Percentiles rank a stretch among this genome's conserved stretches.
These are phyloP conservation scores for Quadroppia sp. DNA, from an alignment of 2,888 invertebrate species.

Conservation along the genomic window DNA sequence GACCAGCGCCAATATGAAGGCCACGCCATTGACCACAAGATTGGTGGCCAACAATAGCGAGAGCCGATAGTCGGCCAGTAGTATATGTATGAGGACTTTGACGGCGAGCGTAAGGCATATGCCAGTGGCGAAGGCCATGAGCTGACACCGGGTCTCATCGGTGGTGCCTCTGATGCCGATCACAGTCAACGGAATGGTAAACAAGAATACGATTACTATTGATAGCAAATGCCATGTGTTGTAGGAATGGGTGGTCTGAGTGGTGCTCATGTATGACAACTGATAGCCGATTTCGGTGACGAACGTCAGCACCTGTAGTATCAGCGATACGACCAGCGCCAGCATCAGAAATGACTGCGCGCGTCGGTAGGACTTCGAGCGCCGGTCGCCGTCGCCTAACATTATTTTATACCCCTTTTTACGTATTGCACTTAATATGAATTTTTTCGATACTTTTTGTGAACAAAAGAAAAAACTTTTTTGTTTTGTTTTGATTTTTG, in stretches of 20 bases:
- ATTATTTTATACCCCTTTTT: neutral
- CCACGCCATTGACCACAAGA: neutral
- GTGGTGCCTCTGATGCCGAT: constrained; percentile 25
- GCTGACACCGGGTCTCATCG: neutral
- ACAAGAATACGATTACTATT: neutral
- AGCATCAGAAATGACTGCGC: constrained; percentile 21
- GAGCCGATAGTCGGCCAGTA: constrained; percentile 13
- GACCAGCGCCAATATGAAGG: neutral
- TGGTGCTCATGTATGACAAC: neutral
- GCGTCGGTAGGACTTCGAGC: constrained; percentile 17
- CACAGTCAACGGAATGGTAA: constrained; percentile 7
- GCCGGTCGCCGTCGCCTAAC: neutral
- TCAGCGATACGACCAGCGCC: neutral
- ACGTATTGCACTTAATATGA: neutral
- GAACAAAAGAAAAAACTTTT: neutral
- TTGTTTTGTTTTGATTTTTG: too few relatives aligned
- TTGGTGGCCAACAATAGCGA: constrained; percentile 12
- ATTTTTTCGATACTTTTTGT: neutral
- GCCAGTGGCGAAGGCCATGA: neutral
- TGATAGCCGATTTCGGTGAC: neutral
- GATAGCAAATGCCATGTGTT: neutral
- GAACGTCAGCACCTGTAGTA: constrained; percentile 13
- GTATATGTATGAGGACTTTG: neutral
- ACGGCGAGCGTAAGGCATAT: neutral
- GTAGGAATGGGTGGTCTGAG: neutral